These are phyloP conservation scores for Geopemphigus sp. DNA, from an alignment of 1,140 invertebrate species.

Conservation along the genomic window DNA sequence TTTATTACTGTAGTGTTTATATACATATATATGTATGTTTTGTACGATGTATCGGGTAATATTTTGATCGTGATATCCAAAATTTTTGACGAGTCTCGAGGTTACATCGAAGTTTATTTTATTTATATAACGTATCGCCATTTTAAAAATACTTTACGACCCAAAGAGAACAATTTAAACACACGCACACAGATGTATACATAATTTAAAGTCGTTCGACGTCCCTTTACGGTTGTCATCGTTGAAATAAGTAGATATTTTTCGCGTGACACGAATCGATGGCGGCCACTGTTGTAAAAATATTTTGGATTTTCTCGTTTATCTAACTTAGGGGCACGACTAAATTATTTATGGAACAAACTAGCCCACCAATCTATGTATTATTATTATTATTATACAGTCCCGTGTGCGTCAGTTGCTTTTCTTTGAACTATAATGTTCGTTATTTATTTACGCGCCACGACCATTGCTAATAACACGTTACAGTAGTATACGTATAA, in stretches of 20 bases:
- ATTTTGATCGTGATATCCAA: background rate
- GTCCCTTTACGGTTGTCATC: too few species aligned
- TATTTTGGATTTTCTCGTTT: background rate
- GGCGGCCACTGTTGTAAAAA: background rate
- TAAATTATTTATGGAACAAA: constrained; percentile 22
- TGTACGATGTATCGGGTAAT: background rate
- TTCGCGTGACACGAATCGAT: constrained; percentile 2
- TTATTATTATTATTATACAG: background rate
- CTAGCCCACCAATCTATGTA: background rate
- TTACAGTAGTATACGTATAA: too few species aligned
- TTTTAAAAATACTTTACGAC: too few species aligned
- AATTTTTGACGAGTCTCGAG: background rate
- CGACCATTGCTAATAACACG: background rate
- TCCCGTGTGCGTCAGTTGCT: background rate
- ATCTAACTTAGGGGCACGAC: background rate
- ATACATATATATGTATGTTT: background rate
- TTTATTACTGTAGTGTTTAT: too few species aligned
- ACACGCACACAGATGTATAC: background rate
- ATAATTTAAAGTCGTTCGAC: background rate
- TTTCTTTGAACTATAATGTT: background rate
- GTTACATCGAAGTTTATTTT: background rate
- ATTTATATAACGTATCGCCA: background rate
- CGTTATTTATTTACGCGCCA: constrained; percentile 1
- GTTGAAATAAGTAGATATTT: background rate
- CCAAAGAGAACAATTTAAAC: background rate